Base-by-base conservation (phyloP, 2,888 invertebrate genomes). In the Ornithoptera alexandrae region DNA sequence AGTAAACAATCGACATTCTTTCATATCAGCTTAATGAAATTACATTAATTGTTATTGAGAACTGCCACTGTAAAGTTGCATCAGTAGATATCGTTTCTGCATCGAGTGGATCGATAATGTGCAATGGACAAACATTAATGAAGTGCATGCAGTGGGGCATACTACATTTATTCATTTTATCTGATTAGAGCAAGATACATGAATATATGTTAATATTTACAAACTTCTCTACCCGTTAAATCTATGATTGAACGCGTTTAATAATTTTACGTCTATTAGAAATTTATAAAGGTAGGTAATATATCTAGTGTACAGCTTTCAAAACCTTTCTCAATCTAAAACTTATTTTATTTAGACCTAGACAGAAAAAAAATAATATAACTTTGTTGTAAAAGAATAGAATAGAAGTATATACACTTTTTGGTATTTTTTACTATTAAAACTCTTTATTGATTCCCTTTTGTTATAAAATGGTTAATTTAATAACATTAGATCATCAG, bases 121-220 rank as follows among this genome's bases (percentile, higher is more conserved):
- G 74, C 67, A 71, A 73, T 65, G 74, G 68, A 72, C 68, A 71
- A 71, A 71, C 71, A 74, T 71, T 73, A 74, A 70, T 73, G 74
- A 68, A 77, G 76, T 77, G 77, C 72, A 73, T 73, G 71, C 64
- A 70, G 61, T 73, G 73, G 74, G 74, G 76, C 77, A 78, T 79
- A 79, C 76, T 74, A 76, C 77, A 80, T 81, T 80, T 79, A 80
- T 83, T 79, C 74, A 79, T 79, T 83, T 46, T 84, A 85, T 81
- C 83, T 78, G 80, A 83, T 82, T 76, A 79, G 74, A 72, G 42
- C n/a, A 63, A 57, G 50, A 59, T 42, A 58, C 24, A 66, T 62
- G 39, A 22, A 56, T 72, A 68, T 72, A 73, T 69, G 67, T 71
- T 72, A 71, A 72, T 65, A 65, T 42, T 42, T 65, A 56, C 20